phyloP scores from a whole-genome alignment of 1,140 invertebrate genomes.

The Lethrus apterus region DNA sequence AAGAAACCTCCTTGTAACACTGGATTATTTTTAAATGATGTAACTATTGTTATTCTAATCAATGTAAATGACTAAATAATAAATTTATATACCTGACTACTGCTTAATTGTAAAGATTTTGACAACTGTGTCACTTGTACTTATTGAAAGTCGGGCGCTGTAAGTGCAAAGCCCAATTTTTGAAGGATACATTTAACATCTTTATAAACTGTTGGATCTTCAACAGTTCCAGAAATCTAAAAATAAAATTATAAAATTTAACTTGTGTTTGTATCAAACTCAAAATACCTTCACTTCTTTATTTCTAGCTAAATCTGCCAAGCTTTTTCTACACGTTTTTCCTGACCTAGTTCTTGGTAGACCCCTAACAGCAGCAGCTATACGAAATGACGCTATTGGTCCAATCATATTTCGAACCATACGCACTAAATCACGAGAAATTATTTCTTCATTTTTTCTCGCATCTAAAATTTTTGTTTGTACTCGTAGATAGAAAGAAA shows the following conservation, averaged over 20 bases:
- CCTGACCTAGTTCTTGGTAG: constrained; percentile 54
- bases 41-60: constrained; percentile 12
- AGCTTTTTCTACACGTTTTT: constrained; percentile 80
- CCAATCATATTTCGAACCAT: constrained; percentile 75
- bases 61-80: constrained; percentile 12
- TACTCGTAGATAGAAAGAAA: no score
- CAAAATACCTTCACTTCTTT: constrained; percentile 60
- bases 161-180: constrained; percentile 65
- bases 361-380: constrained; percentile 65
- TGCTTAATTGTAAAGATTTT: constrained; percentile 6
- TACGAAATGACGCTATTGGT: constrained; percentile 80
- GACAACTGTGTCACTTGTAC: constrained; percentile 12
- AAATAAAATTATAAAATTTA: constrained; percentile 27
- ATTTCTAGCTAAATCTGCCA: constrained; percentile 72
- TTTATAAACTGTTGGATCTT: constrained; percentile 74
- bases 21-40: constrained; percentile 9
- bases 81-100: constrained; percentile 4
- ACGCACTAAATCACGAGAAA: constrained; percentile 58
- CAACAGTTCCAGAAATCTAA: constrained; percentile 78
- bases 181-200: constrained; percentile 68
- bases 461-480: constrained; percentile 44
- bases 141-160: constrained; percentile 45
- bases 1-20: no score
- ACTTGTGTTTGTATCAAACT: constrained; percentile 5
- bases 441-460: constrained; percentile 50